Percentiles rank a stretch among this genome's conserved stretches.
phyloP scores from a whole-genome alignment of 2,888 invertebrate species.

The Laspeyria flexula region DNA sequence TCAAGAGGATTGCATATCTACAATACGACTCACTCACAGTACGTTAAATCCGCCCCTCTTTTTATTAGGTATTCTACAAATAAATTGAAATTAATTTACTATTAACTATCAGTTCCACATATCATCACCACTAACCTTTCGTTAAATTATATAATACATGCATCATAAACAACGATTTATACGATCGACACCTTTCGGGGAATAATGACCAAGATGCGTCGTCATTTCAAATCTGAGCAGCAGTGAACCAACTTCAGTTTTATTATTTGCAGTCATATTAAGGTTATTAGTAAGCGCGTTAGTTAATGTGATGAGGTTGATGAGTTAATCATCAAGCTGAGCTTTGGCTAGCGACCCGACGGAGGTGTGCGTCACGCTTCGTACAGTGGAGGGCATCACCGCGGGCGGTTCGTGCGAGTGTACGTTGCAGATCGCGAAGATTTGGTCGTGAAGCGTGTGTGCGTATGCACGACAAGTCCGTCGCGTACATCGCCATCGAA shows the following conservation, averaged over 20 bases:
- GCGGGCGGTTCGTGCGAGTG: conserved; percentile 79
- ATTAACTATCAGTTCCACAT: conserved; percentile 44
- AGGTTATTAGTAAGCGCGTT: conserved; percentile 15
- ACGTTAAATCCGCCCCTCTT: neutral
- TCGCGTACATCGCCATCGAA: conserved; percentile 83
- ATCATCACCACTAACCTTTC: conserved; percentile 27
- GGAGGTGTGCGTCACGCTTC: conserved; percentile 52
- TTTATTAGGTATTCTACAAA: no score
- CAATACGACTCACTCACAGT: neutral
- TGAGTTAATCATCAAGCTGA: conserved; percentile 64
- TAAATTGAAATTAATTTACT: no score
- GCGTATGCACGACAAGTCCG: conserved; percentile 83
- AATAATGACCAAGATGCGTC: conserved; percentile 8
- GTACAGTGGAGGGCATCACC: conserved; percentile 30
- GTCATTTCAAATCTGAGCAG: neutral
- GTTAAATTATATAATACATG: conserved; percentile 26
- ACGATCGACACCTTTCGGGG: no score
- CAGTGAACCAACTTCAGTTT: neutral
- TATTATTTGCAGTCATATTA: conserved; percentile 16
- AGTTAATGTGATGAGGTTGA: conserved; percentile 7
- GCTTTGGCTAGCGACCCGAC: conserved; percentile 65
- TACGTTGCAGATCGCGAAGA: conserved; percentile 81
- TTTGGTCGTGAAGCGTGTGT: conserved; percentile 80
- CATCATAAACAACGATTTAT: conserved; percentile 18
- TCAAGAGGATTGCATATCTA: neutral